These are phyloP conservation scores for Danio aesculapii DNA, from an alignment of 2,797 vertebrate species.

Conservation along the genomic window DNA sequence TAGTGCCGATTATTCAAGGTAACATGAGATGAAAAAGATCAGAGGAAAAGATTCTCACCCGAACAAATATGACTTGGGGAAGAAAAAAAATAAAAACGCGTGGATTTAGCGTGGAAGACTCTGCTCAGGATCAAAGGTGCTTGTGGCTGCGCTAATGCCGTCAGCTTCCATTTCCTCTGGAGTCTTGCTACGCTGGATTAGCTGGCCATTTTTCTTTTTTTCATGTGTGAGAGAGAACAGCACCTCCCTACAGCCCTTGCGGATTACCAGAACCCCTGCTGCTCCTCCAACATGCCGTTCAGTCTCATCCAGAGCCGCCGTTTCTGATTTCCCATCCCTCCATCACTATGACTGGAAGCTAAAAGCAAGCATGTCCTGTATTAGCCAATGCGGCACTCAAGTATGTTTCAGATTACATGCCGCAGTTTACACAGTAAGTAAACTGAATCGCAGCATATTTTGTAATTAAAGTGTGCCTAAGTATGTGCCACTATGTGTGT, in stretches of 20 bases:
- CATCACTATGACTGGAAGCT: not conserved
- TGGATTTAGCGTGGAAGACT: conserved; percentile 61
- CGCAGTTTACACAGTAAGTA: too few relatives aligned
- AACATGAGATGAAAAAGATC: conserved; percentile 28
- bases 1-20: conserved; percentile 35
- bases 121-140: conserved; percentile 68
- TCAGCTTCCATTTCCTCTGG: conserved; percentile 71
- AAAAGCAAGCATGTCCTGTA: not conserved
- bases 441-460: too few relatives aligned
- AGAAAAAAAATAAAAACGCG: conserved; percentile 45
- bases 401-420: not conserved
- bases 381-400: not conserved
- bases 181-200: conserved; percentile 73
- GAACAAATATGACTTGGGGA: conserved; percentile 32
- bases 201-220: conserved; percentile 64
- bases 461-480: too few relatives aligned
- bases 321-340: conserved; percentile 8
- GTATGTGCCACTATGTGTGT: too few relatives aligned
- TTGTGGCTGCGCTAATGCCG: conserved; percentile 68
- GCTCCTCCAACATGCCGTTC: conserved; percentile 22
- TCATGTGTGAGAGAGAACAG: conserved; percentile 63
- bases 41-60: conserved; percentile 21
- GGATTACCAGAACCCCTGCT: conserved; percentile 47
- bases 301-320: conserved; percentile 1
- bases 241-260: conserved; percentile 49